These are phyloP conservation scores for Oncorhynchus keta DNA, from an alignment of 2,113 vertebrate species.

Conservation along the genomic window DNA sequence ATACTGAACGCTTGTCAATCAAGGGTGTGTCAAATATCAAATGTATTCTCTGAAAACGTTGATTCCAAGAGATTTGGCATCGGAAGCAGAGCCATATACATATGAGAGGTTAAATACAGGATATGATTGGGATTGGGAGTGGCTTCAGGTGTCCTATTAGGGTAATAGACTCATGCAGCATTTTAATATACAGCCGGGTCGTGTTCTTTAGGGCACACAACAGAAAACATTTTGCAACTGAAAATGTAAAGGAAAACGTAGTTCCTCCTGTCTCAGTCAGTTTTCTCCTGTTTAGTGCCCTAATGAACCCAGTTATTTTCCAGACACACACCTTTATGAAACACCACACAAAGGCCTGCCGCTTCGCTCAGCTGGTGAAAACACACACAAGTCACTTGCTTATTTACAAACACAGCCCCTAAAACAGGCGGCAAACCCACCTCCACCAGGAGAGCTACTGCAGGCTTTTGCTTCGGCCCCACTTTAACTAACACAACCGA, in stretches of 20 bases:
- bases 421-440: conserved; percentile 1
- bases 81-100: no score
- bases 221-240: neutral
- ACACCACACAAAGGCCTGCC: neutral
- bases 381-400: conserved; percentile 16
- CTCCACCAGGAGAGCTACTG: no score
- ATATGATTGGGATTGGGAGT: neutral
- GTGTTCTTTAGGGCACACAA: neutral
- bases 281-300: neutral
- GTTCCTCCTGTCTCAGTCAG: neutral
- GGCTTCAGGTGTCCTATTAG: neutral
- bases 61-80: neutral
- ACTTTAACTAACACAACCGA: no score
- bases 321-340: neutral
- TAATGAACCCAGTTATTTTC: neutral
- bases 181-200: neutral
- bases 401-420: conserved; percentile 29
- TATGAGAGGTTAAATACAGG: neutral
- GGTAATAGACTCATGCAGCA: neutral
- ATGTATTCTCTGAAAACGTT: neutral
- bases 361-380: conserved; percentile 17
- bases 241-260: no score
- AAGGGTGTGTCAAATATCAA: neutral
- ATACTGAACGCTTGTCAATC: neutral
- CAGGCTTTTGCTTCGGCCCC: no score